phyloP scores from a whole-genome alignment of 2,113 vertebrate genomes.

The Hemibagrus wyckioides region DNA sequence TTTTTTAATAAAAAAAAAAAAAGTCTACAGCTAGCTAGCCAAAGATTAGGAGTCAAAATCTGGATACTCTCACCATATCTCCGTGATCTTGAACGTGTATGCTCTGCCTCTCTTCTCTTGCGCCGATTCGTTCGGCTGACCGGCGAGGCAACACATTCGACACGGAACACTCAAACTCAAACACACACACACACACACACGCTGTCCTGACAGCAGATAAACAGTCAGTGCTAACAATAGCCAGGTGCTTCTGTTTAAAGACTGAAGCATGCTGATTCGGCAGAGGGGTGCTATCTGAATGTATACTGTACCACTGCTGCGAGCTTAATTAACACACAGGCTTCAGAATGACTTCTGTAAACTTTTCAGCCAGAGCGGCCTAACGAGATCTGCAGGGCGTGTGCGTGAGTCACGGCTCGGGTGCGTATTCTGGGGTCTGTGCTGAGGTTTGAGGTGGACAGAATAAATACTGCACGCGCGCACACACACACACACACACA shows the following conservation, averaged over 20 bases:
- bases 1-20: neutral
- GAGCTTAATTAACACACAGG: slow-evolving; percentile 31
- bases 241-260: slow-evolving; percentile 40
- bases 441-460: neutral
- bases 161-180: neutral
- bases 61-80: neutral
- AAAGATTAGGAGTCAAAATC: neutral
- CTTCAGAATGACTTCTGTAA: slow-evolving; percentile 20
- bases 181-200: slow-evolving; percentile 6
- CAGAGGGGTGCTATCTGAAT: slow-evolving; percentile 12
- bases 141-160: slow-evolving; percentile 29
- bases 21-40: neutral
- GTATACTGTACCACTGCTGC: neutral
- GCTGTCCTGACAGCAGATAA: slow-evolving; percentile 19
- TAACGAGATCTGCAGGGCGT: slow-evolving; percentile 5
- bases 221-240: slow-evolving; percentile 14
- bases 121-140: neutral
- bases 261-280: slow-evolving; percentile 7
- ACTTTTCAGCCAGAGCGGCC: neutral
- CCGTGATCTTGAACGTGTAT: neutral
- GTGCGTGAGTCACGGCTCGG: neutral
- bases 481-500: neutral
- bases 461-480: neutral
- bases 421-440: slow-evolving; percentile 1
- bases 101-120: neutral